Percentiles rank a stretch among this genome's conserved stretches.
These are phyloP conservation scores for Sphaerodactylus townsendi DNA, from an alignment of 2,113 vertebrate genomes.

Conservation along the genomic window DNA sequence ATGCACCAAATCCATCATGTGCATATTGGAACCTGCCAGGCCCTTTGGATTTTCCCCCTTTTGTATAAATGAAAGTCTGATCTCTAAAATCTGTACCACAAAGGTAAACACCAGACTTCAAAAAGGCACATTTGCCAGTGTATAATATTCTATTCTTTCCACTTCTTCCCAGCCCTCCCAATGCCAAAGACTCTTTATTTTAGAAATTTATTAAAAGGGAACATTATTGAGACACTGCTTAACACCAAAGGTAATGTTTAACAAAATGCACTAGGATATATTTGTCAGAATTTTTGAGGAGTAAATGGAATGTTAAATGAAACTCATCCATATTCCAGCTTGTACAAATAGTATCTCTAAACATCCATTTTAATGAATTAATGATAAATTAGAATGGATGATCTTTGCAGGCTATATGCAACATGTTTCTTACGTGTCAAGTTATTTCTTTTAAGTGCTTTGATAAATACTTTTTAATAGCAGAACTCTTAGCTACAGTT, in stretches of 20 bases:
- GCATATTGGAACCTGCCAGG: not conserved
- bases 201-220: constrained; percentile 70
- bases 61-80: constrained; percentile 41
- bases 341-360: constrained; percentile 62
- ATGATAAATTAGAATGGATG: constrained; percentile 61
- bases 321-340: constrained; percentile 64
- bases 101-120: constrained; percentile 47
- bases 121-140: constrained; percentile 56
- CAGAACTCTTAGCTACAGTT: constrained; percentile 62
- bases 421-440: constrained; percentile 61
- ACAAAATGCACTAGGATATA: constrained; percentile 73
- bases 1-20: not conserved
- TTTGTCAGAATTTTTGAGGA: constrained; percentile 68
- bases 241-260: constrained; percentile 81
- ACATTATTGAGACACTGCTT: constrained; percentile 69
- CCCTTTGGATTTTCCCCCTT: not conserved
- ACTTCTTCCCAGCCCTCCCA: constrained; percentile 51
- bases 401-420: constrained; percentile 70
- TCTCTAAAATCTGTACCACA: constrained; percentile 57
- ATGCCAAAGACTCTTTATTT: constrained; percentile 76
- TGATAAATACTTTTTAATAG: constrained; percentile 54
- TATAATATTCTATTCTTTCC: constrained; percentile 47
- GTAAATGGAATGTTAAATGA: constrained; percentile 61
- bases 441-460: constrained; percentile 68
- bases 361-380: constrained; percentile 46